Conservation (phyloP, 2,113 vertebrate genomes). For the Sapajus apella region DNA sequence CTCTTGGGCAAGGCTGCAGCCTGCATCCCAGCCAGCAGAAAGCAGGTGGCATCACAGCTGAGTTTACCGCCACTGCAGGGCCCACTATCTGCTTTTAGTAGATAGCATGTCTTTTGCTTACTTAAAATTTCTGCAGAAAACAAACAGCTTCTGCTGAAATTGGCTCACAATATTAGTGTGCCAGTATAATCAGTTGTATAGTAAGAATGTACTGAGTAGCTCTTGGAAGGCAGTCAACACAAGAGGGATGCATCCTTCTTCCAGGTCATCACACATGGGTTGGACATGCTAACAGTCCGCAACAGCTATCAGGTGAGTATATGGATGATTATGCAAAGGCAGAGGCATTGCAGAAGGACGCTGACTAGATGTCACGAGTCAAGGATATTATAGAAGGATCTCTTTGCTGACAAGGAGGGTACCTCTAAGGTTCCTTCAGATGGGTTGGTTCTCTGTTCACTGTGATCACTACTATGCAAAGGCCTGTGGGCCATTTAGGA, state of each 20-base stretch:
- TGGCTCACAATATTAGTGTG: background rate
- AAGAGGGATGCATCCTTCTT: background rate
- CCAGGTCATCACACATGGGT: background rate
- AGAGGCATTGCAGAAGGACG: background rate
- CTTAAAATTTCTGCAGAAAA: slow-evolving; percentile 5
- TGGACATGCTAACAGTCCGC: background rate
- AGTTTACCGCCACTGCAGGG: background rate
- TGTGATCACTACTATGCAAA: background rate
- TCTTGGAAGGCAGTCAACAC: background rate
- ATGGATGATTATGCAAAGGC: background rate
- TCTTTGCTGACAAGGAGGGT: background rate
- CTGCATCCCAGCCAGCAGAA: background rate
- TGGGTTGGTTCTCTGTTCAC: background rate
- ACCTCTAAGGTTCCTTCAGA: background rate
- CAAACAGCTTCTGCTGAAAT: background rate
- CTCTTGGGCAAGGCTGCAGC: background rate
- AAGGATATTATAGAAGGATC: background rate
- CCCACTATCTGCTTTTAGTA: fast-evolving
- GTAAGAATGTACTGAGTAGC: background rate
- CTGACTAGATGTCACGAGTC: background rate
- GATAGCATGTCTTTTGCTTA: background rate
- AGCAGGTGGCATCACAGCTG: background rate
- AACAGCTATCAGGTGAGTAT: no score
- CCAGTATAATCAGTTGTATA: no score
- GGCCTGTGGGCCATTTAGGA: background rate